phyloP scores from a whole-genome alignment of 2,888 invertebrate genomes.

The Calameuta pallipes region DNA sequence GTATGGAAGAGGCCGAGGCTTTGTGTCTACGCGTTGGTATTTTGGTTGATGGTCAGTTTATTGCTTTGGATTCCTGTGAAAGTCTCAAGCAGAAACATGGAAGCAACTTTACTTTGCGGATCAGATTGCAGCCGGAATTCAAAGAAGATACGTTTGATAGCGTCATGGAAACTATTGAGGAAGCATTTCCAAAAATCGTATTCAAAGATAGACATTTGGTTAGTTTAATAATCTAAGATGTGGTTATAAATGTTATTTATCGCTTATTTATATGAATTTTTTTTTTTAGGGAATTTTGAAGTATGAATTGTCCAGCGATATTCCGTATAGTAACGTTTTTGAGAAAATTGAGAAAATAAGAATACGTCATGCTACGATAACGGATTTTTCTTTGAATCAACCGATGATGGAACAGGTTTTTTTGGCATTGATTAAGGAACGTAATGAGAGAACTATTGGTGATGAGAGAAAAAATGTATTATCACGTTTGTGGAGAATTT shows the following conservation, averaged over 20 bases:
- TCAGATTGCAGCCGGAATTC: slow-evolving; percentile 22
- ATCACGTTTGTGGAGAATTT: background rate
- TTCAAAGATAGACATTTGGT: slow-evolving; percentile 31
- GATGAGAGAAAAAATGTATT: background rate
- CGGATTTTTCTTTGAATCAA: slow-evolving; percentile 33
- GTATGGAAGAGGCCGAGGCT: slow-evolving; percentile 34
- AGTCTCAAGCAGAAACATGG: slow-evolving; percentile 28
- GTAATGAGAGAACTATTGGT: background rate
- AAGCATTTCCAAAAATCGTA: slow-evolving; percentile 23
- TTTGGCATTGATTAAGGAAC: slow-evolving; percentile 14
- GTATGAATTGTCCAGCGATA: slow-evolving; percentile 28
- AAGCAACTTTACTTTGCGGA: slow-evolving; percentile 26
- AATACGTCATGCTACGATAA: slow-evolving; percentile 25
- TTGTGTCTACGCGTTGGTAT: slow-evolving; percentile 35
- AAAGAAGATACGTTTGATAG: slow-evolving; percentile 17
- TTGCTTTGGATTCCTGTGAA: slow-evolving; percentile 30
- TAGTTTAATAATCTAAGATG: slow-evolving; percentile 1
- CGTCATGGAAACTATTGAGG: slow-evolving; percentile 26
- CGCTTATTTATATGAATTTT: background rate
- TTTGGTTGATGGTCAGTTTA: slow-evolving; percentile 31
- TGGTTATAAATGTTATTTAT: background rate
- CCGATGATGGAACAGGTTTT: slow-evolving; percentile 35
- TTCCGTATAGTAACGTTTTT: slow-evolving; percentile 25
- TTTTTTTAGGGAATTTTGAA: slow-evolving; percentile 26
- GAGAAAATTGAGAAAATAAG: slow-evolving; percentile 26